Evolutionary conservation across 1,140 invertebrate genomes (phyloP).

Genomic region (Ganaspis sp.): DNA sequence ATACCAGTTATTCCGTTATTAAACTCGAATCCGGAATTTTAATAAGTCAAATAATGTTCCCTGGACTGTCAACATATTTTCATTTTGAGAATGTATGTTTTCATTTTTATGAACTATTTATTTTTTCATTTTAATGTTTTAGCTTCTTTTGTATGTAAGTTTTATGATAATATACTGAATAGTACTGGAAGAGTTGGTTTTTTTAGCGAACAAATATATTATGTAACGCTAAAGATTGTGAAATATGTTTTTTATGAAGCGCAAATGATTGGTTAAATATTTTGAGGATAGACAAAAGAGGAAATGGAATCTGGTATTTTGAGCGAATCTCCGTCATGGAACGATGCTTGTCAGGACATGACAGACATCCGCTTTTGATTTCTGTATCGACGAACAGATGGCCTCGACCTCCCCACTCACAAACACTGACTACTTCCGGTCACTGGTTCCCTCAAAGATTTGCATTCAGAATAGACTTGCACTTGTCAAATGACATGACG

Average conservation of each 20-base stretch:
- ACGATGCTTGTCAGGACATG: slow-evolving; percentile 52
- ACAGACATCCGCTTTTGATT: slow-evolving; percentile 73
- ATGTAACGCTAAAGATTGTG: too few relatives aligned
- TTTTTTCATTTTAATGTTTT: too few relatives aligned
- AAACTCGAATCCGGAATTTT: too few relatives aligned
- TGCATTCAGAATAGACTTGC: slow-evolving; percentile 62
- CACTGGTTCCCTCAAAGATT: slow-evolving; percentile 64
- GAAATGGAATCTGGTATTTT: slow-evolving; percentile 24
- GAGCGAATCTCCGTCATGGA: slow-evolving; percentile 46
- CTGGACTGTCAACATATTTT: too few relatives aligned
- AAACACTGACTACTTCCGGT: slow-evolving; percentile 65
- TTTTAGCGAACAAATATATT: too few relatives aligned
- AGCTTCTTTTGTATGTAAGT: too few relatives aligned
- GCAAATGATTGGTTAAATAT: not conserved
- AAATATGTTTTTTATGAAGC: not conserved
- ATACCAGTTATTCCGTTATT: too few relatives aligned
- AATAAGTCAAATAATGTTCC: too few relatives aligned
- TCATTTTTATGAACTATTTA: too few relatives aligned
- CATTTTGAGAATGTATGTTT: too few relatives aligned
- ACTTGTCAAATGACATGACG: slow-evolving; percentile 42
- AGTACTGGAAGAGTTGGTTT: too few relatives aligned
- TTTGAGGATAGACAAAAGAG: not conserved
- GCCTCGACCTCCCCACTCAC: slow-evolving; percentile 50
- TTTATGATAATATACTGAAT: too few relatives aligned
- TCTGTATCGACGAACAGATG: slow-evolving; percentile 71